Evolutionary conservation across 2,888 invertebrate genomes (phyloP), one percentile per base, ranked within the genome.

Genomic region (Molanna angustata): DNA sequence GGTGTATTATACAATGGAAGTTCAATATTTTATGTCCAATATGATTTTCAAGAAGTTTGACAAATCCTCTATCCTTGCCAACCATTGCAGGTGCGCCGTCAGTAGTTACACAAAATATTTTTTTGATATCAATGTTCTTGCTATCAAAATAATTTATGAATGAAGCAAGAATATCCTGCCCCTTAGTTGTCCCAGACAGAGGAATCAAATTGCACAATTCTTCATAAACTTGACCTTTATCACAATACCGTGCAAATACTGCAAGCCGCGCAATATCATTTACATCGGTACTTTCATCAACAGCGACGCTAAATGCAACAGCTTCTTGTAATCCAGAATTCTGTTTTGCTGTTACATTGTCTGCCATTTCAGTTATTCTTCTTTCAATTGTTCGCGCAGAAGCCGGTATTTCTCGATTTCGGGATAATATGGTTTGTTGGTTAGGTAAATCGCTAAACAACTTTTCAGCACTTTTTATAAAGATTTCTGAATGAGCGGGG

Each of bases 181-280:
- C n/a, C n/a, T n/a, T n/a, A n/a, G n/a, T n/a, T n/a, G n/a, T n/a
- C n/a, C n/a, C n/a, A n/a, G n/a, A n/a, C n/a, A n/a, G n/a, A n/a
- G n/a, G n/a, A n/a, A n/a, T n/a, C n/a, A n/a, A n/a, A n/a, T n/a
- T n/a, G n/a, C n/a, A n/a, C n/a, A n/a, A n/a, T n/a, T n/a, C n/a
- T n/a, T n/a, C n/a, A n/a, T n/a, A n/a, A n/a, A n/a, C n/a, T n/a
- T n/a, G n/a, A n/a, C n/a, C n/a, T n/a, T n/a, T n/a, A n/a, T n/a
- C n/a, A n/a, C n/a, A n/a, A n/a, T n/a, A n/a, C n/a, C n/a, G n/a
- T n/a, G 51, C 44, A 44, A 54, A 41, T 50, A 54, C 42, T 51
- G 51, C 52, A 40, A 54, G 50, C 33, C 51, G 50, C 42, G 53
- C 53, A 54, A 52, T 52, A 50, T 53, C 49, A 42, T 52, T 53